Conservation (phyloP, 1,140 invertebrate species). For the Halictus rubicundus region DNA sequence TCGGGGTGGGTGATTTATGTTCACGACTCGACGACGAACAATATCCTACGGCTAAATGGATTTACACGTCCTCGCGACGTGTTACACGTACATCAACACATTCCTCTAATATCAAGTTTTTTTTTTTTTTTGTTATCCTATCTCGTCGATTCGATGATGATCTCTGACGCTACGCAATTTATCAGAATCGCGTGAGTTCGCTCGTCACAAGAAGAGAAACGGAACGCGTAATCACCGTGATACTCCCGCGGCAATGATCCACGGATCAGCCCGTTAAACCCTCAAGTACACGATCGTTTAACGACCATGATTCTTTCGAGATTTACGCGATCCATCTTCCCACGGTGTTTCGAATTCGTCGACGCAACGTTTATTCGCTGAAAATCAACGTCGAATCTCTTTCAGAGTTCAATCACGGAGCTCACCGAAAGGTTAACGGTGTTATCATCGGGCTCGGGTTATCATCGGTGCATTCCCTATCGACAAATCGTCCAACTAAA, state of each 20-base stretch:
- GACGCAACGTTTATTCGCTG: too few species aligned
- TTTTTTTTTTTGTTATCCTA: too few species aligned
- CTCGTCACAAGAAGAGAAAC: not conserved
- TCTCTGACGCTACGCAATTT: not conserved
- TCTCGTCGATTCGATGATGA: not conserved
- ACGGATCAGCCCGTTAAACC: not conserved
- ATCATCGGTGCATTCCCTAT: too few species aligned
- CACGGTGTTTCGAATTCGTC: too few species aligned
- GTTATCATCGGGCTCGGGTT: too few species aligned
- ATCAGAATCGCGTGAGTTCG: not conserved
- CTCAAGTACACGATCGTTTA: constrained; percentile 1
- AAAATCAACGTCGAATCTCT: too few species aligned
- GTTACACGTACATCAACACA: constrained; percentile 41
- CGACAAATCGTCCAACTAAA: not conserved
- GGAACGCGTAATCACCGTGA: not conserved
- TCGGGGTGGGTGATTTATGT: not conserved
- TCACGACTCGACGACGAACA: not conserved
- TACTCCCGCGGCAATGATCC: not conserved
- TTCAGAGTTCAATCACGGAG: too few species aligned
- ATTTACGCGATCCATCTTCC: too few species aligned
- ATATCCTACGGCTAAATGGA: not conserved
- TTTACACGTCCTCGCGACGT: constrained; percentile 27
- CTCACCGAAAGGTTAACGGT: too few species aligned
- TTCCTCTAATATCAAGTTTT: constrained; percentile 40
- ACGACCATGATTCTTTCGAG: not conserved